A percentile compares a stretch with the other conserved stretches of the same genome.
phyloP scores from a whole-genome alignment of 2,888 invertebrate genomes.

The Ophonus ardosiacus region DNA sequence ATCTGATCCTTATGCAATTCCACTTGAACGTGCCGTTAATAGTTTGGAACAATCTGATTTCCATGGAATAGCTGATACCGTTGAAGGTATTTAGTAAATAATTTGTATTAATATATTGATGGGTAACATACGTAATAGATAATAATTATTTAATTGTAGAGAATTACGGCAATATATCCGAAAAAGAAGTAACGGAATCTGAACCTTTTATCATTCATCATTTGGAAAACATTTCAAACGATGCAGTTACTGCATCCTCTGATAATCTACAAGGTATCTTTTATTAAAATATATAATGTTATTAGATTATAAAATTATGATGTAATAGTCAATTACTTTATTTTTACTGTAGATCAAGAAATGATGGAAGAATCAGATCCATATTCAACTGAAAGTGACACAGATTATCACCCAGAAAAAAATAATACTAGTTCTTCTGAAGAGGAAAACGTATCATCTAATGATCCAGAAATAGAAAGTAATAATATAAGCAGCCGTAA shows the following conservation, averaged over 20 bases:
- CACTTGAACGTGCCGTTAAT: neutral
- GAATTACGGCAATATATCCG: neutral
- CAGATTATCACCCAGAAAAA: conserved; percentile 1
- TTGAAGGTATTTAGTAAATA: neutral
- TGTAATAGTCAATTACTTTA: no score
- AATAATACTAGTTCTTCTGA: neutral
- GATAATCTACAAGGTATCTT: neutral
- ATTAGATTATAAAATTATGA: no score
- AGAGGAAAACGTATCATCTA: neutral
- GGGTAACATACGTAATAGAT: neutral
- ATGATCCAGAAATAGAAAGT: neutral
- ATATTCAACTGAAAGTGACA: neutral
- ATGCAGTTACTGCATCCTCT: neutral
- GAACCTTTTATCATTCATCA: no score
- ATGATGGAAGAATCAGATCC: conserved; percentile 1
- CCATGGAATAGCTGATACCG: neutral
- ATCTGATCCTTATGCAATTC: neutral
- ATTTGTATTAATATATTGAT: neutral
- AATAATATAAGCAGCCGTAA: neutral
- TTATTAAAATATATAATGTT: neutral
- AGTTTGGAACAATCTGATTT: neutral
- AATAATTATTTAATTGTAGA: neutral
- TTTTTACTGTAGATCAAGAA: neutral
- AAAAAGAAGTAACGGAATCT: neutral
- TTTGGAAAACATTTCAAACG: no score